phyloP scores from a whole-genome alignment of 1,140 invertebrate species.

The Euglossa dilemma region DNA sequence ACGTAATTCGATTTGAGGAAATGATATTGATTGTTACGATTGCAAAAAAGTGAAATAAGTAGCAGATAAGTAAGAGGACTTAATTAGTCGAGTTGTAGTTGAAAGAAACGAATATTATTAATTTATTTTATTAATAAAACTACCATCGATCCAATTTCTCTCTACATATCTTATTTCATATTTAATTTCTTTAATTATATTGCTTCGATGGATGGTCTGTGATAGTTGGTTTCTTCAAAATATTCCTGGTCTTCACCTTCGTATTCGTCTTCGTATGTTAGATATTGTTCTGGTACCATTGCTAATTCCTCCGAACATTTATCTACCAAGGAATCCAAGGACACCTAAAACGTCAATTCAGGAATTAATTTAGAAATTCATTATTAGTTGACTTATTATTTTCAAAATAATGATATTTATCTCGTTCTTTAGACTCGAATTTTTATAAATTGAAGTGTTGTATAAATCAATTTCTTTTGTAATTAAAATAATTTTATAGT shows the following conservation, averaged over 20 bases:
- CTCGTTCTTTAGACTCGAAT: no score
- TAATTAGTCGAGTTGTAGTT: no score
- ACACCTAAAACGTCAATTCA: slow-evolving; percentile 46
- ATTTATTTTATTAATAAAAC: no score
- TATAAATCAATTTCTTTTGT: no score
- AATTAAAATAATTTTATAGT: no score
- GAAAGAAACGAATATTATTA: no score
- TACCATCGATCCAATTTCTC: no score
- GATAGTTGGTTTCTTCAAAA: neutral
- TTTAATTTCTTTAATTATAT: neutral
- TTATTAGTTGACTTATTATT: neutral
- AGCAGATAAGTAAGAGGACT: no score
- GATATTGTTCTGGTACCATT: slow-evolving; percentile 37
- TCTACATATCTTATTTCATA: neutral
- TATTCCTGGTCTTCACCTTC: slow-evolving; percentile 40
- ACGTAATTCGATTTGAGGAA: no score
- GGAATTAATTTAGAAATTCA: neutral
- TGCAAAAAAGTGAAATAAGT: no score
- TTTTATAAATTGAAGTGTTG: no score
- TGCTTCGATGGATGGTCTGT: neutral
- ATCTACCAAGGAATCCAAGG: slow-evolving; percentile 57
- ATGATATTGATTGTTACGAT: no score
- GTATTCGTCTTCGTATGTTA: slow-evolving; percentile 51
- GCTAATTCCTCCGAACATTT: slow-evolving; percentile 48
- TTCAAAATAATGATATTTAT: neutral